Evolutionary conservation across 1,140 invertebrate genomes (phyloP).

Genomic region (Bradynema listronoti): DNA sequence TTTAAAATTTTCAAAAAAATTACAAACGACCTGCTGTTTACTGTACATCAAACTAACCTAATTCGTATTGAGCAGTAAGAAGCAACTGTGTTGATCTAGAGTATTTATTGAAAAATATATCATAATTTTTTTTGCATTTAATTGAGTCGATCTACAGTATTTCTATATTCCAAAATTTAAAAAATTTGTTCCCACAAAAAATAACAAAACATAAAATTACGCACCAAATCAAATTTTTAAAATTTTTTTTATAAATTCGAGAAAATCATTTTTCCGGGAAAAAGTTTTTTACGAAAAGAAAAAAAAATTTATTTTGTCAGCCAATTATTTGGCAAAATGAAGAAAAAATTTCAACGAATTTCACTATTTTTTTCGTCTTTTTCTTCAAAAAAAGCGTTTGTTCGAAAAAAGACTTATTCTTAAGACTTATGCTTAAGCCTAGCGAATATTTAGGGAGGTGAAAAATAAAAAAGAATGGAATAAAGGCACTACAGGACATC

Average conservation of each 20-base stretch:
- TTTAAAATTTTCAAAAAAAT: not conserved
- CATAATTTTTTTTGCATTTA: conserved; percentile 5
- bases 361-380: too few species aligned
- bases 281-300: too few species aligned
- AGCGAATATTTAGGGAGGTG: not conserved
- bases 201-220: not conserved
- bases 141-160: not conserved
- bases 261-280: too few species aligned
- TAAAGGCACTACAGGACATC: not conserved
- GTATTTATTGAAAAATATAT: not conserved
- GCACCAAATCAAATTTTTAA: too few species aligned
- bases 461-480: not conserved
- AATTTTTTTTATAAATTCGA: too few species aligned
- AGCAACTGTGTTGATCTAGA: not conserved
- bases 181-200: not conserved
- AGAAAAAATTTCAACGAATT: too few species aligned
- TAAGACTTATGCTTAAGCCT: not conserved
- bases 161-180: not conserved
- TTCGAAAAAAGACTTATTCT: not conserved
- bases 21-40: not conserved
- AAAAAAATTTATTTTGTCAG: not conserved
- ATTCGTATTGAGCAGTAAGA: not conserved
- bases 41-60: not conserved
- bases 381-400: not conserved
- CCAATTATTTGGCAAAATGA: not conserved